Percentiles rank a stretch among this genome's conserved stretches.
Conservation (phyloP, 2,888 invertebrate genomes). For the Sisyra nigra region DNA sequence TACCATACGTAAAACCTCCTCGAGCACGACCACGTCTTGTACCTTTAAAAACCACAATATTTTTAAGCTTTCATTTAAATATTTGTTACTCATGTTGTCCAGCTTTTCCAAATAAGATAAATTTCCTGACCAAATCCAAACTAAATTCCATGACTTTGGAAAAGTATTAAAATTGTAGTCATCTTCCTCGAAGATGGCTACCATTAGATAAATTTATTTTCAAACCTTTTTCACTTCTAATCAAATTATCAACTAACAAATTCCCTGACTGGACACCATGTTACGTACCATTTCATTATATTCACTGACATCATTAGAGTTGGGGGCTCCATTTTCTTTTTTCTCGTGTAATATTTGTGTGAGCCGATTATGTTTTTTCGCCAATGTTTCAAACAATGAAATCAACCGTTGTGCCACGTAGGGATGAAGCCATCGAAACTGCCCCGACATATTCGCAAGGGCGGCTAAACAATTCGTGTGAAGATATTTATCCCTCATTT, state of each 20-base stretch:
- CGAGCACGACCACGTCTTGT: conserved; percentile 81
- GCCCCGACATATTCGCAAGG: conserved; percentile 93
- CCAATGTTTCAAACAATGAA: conserved; percentile 78
- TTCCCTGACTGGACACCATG: background rate
- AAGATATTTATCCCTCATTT: conserved; percentile 91
- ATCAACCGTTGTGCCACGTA: conserved; percentile 91
- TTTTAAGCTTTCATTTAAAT: conserved; percentile 5
- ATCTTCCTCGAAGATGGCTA: no score
- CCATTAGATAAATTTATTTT: conserved; percentile 8
- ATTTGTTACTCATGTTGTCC: no score
- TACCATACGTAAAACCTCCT: conserved; percentile 92
- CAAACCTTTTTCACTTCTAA: background rate
- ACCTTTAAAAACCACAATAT: conserved; percentile 31
- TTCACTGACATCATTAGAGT: conserved; percentile 7
- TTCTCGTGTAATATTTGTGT: conserved; percentile 30
- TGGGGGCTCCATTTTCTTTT: conserved; percentile 9
- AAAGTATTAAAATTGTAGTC: no score
- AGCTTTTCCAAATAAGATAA: no score
- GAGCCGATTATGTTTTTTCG: conserved; percentile 64
- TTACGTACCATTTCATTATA: background rate
- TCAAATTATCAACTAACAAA: background rate
- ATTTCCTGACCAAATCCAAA: no score
- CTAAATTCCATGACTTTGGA: background rate
- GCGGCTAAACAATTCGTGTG: conserved; percentile 98
- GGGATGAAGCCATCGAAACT: conserved; percentile 82